Evolutionary conservation across 2,888 invertebrate genomes (phyloP).

Genomic region (Mythimna lalbum): DNA sequence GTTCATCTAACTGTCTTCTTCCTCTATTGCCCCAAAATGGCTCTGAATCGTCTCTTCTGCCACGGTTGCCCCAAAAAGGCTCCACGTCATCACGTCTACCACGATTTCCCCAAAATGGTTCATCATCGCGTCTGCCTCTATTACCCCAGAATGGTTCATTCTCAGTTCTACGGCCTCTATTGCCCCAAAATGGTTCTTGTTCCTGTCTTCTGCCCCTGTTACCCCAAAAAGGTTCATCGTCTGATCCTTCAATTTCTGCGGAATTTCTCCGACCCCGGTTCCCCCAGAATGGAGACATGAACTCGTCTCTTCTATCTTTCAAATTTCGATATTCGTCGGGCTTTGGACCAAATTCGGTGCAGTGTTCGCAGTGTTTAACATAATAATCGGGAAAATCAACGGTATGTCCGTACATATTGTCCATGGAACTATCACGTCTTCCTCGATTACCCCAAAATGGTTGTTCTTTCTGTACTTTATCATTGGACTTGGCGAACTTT

Average conservation of each 20-base stretch:
- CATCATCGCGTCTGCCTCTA: constrained; percentile 78
- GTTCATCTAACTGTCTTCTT: constrained; percentile 74
- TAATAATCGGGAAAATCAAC: constrained; percentile 62
- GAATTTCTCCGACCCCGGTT: constrained; percentile 61
- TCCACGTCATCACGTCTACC: constrained; percentile 77
- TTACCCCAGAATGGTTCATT: constrained; percentile 79
- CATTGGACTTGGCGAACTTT: constrained; percentile 64
- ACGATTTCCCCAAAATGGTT: constrained; percentile 88
- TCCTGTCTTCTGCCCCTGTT: constrained; percentile 75
- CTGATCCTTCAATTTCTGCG: constrained; percentile 50
- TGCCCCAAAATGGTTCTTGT: constrained; percentile 78
- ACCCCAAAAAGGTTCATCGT: constrained; percentile 78
- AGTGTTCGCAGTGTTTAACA: constrained; percentile 68
- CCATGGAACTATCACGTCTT: constrained; percentile 75
- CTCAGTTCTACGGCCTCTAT: constrained; percentile 72
- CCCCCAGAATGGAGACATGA: constrained; percentile 69
- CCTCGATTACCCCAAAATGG: constrained; percentile 86
- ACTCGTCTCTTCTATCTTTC: constrained; percentile 71
- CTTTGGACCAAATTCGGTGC: constrained; percentile 48
- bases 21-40: constrained; percentile 80
- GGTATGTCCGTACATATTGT: constrained; percentile 64
- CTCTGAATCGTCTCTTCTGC: constrained; percentile 69
- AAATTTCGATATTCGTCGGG: constrained; percentile 53
- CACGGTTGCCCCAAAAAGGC: constrained; percentile 79
- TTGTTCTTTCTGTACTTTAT: constrained; percentile 73